Conservation (phyloP, 2,888 invertebrate genomes). For the Euzetes globulus region DNA sequence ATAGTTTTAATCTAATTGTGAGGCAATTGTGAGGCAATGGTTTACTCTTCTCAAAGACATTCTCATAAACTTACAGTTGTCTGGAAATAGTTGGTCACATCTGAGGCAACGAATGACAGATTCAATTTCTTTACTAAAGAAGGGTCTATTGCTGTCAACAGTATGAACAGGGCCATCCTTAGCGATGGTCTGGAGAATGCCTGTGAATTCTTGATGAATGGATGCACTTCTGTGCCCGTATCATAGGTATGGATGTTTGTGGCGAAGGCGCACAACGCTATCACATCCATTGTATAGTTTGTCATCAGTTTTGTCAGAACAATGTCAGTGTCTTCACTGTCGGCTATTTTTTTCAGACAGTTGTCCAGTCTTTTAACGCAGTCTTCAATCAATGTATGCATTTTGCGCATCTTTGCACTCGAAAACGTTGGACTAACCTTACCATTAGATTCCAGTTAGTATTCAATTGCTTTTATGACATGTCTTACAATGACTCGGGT, state of each 20-base stretch:
- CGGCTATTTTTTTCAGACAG: neutral
- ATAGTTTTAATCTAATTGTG: too few species aligned
- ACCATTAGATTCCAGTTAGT: too few species aligned
- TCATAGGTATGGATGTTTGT: conserved; percentile 50
- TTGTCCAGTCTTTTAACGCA: neutral
- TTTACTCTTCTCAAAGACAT: too few species aligned
- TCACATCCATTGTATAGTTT: conserved; percentile 44
- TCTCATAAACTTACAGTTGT: too few species aligned
- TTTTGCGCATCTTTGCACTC: neutral
- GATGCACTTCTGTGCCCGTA: conserved; percentile 44
- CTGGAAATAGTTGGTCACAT: too few species aligned
- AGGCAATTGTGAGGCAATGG: too few species aligned
- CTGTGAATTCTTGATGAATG: conserved; percentile 31
- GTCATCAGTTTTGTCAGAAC: neutral
- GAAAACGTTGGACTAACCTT: neutral
- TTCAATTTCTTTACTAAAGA: too few species aligned
- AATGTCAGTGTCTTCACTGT: neutral
- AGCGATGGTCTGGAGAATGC: neutral
- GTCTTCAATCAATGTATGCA: neutral
- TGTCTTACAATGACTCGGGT: neutral
- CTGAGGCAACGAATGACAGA: too few species aligned
- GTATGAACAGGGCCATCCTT: neutral
- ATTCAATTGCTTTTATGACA: too few species aligned
- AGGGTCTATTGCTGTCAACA: too few species aligned
- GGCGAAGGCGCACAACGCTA: conserved; percentile 58